phyloP scores from a whole-genome alignment of 2,797 vertebrate genomes.

The Sebastes cheni region DNA sequence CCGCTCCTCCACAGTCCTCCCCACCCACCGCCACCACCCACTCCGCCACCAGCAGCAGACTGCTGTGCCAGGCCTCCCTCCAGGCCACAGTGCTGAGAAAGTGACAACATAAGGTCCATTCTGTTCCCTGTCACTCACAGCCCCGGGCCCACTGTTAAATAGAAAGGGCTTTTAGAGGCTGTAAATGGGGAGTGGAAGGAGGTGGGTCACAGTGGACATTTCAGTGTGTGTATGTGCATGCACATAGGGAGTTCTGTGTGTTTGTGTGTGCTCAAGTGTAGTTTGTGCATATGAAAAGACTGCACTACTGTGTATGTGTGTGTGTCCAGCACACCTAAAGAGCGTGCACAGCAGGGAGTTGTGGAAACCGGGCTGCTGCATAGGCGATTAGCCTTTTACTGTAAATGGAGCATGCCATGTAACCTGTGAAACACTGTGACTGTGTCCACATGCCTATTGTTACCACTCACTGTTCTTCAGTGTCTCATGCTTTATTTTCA shows the following conservation, averaged over 20 bases:
- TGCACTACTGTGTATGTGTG: not conserved
- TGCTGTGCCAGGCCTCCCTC: slow-evolving; percentile 75
- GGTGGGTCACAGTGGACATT: slow-evolving; percentile 66
- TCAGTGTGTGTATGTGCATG: slow-evolving; percentile 9
- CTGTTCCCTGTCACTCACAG: slow-evolving; percentile 83
- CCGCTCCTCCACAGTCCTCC: not conserved
- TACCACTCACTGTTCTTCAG: not conserved
- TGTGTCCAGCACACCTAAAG: not conserved
- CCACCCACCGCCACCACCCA: slow-evolving; percentile 22
- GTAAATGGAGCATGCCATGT: slow-evolving; percentile 35
- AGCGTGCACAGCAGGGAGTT: slow-evolving; percentile 33
- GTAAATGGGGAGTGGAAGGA: slow-evolving; percentile 71
- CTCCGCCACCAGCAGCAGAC: slow-evolving; percentile 60
- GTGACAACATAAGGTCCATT: slow-evolving; percentile 83
- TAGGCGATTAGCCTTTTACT: slow-evolving; percentile 48
- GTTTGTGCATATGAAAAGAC: not conserved
- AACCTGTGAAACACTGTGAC: slow-evolving; percentile 31
- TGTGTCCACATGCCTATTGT: slow-evolving; percentile 12
- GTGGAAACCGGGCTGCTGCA: slow-evolving; percentile 10
- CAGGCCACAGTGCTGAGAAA: slow-evolving; percentile 72
- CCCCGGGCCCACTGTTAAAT: slow-evolving; percentile 77
- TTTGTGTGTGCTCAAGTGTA: slow-evolving; percentile 2
- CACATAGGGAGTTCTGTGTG: slow-evolving; percentile 21
- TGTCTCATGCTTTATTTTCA: slow-evolving; percentile 10
- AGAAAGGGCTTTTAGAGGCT: slow-evolving; percentile 83